Evolutionary conservation across 2,797 vertebrate genomes (phyloP), one percentile per base, ranked within the genome.

Genomic region (Acanthopagrus latus): DNA sequence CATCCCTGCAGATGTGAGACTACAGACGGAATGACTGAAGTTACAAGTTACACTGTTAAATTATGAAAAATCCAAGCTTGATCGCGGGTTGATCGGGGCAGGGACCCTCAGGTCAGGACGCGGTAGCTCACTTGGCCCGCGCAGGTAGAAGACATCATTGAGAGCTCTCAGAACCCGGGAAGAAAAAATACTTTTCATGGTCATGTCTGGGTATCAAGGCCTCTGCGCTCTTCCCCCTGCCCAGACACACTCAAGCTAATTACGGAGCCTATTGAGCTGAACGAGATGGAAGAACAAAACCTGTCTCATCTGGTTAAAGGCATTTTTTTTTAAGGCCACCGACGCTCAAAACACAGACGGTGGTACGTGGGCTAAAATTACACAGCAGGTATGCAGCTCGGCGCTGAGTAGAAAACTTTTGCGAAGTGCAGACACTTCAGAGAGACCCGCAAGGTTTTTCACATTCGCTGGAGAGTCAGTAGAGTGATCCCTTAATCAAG

Each of bases 161-260:
- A 78, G 77, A 83, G 81, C 85, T 82, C 78, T 43, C 10, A 60
- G 52, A 90, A 75, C 51, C 50, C 55, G 83, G 80, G 67, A 52
- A 81, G 71, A 74, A 86, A 86, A 90, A 89, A 89, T 84, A 58
- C 67, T 88, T 90, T 88, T 93, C 85, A 88, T 74, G 78, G 85
- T 86, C 80, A 92, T 73, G 79, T 87, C 88, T 77, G 69, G 47
- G 83, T 74, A 83, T 82, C 75, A 71, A 86, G 74, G 86, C 81
- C 82, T 85, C 74, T 79, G 76, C 44, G 67, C 78, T 68, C 27
- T n/a, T 65, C 75, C 52, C 47, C 50, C 76, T 78, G 79, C 63
- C 78, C 81, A 91, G 85, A 87, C 82, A 81, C 82, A 86, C 79
- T 85, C 81, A 71, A 71, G 65, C 80, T 91, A 91, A 92, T 90